Evolutionary conservation across 1,140 invertebrate genomes (phyloP).

Genomic region (Drosophila littoralis): DNA sequence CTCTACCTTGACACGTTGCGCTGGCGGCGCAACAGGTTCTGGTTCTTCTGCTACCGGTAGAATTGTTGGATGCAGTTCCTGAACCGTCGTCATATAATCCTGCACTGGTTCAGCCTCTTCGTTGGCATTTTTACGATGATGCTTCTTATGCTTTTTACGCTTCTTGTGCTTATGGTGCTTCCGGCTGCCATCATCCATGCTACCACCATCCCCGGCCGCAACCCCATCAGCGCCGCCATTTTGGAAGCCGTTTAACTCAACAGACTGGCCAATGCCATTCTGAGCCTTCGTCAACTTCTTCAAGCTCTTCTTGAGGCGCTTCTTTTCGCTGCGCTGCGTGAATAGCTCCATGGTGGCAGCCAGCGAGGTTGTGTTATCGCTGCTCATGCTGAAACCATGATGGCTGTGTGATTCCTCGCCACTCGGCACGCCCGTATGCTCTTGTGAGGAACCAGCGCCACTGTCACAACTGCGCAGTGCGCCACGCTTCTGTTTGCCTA

Average conservation of each 20-base stretch:
- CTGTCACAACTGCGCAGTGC: constrained; percentile 48
- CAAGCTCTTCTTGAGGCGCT: constrained; percentile 89
- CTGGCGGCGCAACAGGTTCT: not conserved
- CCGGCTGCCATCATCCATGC: constrained; percentile 87
- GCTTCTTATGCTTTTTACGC: constrained; percentile 91
- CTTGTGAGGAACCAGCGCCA: constrained; percentile 35
- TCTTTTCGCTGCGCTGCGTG: constrained; percentile 87
- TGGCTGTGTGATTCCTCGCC: constrained; percentile 66
- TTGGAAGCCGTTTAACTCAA: constrained; percentile 62
- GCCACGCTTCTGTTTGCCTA: constrained; percentile 81
- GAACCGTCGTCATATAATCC: constrained; percentile 29
- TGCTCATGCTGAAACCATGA: constrained; percentile 64
- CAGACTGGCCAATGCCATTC: constrained; percentile 85
- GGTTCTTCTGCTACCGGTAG: constrained; percentile 2
- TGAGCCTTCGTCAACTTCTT: constrained; percentile 88
- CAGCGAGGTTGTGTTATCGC: constrained; percentile 69
- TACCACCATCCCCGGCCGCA: constrained; percentile 31
- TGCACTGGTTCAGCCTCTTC: constrained; percentile 60
- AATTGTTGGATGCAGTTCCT: constrained; percentile 13
- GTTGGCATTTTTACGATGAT: constrained; percentile 86
- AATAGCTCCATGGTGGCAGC: constrained; percentile 76
- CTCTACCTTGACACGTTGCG: constrained; percentile 65
- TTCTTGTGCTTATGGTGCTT: constrained; percentile 90
- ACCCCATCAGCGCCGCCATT: constrained; percentile 25
- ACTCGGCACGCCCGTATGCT: constrained; percentile 35